Percentiles rank a stretch among this genome's conserved stretches.
These are phyloP conservation scores for Monochamus saltuarius DNA, from an alignment of 1,140 invertebrate species.

Conservation along the genomic window DNA sequence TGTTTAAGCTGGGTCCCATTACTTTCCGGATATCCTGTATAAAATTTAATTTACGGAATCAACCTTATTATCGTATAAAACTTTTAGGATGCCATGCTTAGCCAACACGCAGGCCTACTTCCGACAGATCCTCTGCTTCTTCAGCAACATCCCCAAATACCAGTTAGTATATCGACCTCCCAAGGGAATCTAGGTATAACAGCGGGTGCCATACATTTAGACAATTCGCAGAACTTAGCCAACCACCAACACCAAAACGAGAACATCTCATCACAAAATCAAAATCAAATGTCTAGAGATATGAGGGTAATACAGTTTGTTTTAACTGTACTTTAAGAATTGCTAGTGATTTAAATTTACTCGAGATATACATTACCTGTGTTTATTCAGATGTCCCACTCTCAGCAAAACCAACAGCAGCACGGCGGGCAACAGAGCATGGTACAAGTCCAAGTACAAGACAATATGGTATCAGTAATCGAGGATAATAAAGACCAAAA, in stretches of 20 bases:
- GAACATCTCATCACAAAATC: slow-evolving; percentile 35
- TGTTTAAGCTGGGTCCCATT: no score
- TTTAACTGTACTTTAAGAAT: no score
- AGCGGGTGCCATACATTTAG: slow-evolving; percentile 48
- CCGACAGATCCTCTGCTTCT: slow-evolving; percentile 46
- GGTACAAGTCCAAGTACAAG: slow-evolving; percentile 52
- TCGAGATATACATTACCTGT: background rate
- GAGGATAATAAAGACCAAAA: slow-evolving; percentile 51
- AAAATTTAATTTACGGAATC: no score
- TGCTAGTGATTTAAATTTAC: background rate
- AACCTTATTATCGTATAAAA: background rate
- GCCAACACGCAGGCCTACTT: slow-evolving; percentile 47
- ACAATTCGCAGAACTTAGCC: slow-evolving; percentile 43
- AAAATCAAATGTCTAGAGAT: slow-evolving; percentile 35
- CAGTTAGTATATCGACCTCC: slow-evolving; percentile 45
- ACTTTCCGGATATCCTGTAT: no score
- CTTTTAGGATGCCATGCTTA: slow-evolving; percentile 44
- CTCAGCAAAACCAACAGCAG: slow-evolving; percentile 42
- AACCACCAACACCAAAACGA: slow-evolving; percentile 46
- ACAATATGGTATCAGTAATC: slow-evolving; percentile 51
- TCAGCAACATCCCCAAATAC: slow-evolving; percentile 49
- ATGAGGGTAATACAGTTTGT: slow-evolving; percentile 25
- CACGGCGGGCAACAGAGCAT: slow-evolving; percentile 42
- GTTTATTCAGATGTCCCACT: slow-evolving; percentile 50
- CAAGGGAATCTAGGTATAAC: slow-evolving; percentile 49